A percentile compares a stretch with the other conserved stretches of the same genome.
phyloP scores from a whole-genome alignment of 2,888 invertebrate species.

The Lochmaea capreae region DNA sequence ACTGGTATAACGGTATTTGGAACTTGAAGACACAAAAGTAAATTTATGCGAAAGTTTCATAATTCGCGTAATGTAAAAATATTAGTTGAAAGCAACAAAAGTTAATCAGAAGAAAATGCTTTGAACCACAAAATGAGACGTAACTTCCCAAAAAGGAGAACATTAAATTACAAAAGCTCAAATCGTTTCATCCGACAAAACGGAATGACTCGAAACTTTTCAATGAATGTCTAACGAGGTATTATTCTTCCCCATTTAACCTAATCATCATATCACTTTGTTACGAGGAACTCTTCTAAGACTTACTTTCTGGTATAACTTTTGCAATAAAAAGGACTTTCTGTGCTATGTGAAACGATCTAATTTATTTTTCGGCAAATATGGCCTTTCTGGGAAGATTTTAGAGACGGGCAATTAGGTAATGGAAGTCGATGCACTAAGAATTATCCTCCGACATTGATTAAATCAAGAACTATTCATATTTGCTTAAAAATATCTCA shows the following conservation, averaged over 20 bases:
- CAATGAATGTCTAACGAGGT: slow-evolving; percentile 66
- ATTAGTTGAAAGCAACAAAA: slow-evolving; percentile 45
- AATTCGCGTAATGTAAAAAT: slow-evolving; percentile 11
- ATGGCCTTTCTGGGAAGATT: slow-evolving; percentile 19
- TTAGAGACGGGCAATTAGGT: slow-evolving; percentile 17
- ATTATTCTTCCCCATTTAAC: slow-evolving; percentile 66
- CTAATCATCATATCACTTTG: slow-evolving; percentile 66
- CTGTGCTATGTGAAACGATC: slow-evolving; percentile 32
- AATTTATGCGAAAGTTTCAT: background rate
- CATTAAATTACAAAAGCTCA: slow-evolving; percentile 63
- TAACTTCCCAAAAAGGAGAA: slow-evolving; percentile 47
- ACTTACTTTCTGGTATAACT: slow-evolving; percentile 43
- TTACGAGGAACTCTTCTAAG: slow-evolving; percentile 57
- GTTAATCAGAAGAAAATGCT: slow-evolving; percentile 55
- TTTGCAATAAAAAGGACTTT: slow-evolving; percentile 42
- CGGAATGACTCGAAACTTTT: slow-evolving; percentile 63
- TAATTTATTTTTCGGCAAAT: slow-evolving; percentile 38
- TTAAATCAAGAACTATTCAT: background rate
- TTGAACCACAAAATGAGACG: slow-evolving; percentile 44
- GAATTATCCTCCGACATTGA: background rate
- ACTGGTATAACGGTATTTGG: background rate
- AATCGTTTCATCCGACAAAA: slow-evolving; percentile 61
- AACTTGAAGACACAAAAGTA: background rate
- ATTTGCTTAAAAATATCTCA: too few relatives aligned
- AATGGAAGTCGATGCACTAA: background rate